phyloP scores from a whole-genome alignment of 2,797 vertebrate genomes.

The Prunella strophiata region DNA sequence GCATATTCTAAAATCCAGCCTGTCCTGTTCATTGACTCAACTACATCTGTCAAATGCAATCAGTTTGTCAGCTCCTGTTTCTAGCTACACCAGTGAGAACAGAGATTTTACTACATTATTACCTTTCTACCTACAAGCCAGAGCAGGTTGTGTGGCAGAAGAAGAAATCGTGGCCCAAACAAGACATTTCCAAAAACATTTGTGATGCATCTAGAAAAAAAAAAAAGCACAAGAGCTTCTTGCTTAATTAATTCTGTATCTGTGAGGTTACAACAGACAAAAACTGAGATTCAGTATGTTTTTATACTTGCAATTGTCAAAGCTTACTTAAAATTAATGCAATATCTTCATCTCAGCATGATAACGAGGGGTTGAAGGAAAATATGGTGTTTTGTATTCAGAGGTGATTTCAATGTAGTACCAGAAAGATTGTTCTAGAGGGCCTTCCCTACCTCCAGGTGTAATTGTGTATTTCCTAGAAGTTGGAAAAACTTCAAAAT shows the following conservation, averaged over 20 bases:
- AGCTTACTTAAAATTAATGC: background rate
- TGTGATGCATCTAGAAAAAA: background rate
- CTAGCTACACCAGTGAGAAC: background rate
- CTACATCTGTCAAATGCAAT: background rate
- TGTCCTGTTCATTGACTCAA: background rate
- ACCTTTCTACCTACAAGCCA: background rate
- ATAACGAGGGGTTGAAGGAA: background rate
- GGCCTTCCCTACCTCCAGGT: background rate
- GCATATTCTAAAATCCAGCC: background rate
- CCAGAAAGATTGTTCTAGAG: background rate
- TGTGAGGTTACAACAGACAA: background rate
- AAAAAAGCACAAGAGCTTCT: background rate
- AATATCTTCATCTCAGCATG: background rate
- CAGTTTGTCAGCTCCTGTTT: background rate
- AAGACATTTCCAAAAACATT: background rate
- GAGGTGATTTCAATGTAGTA: background rate
- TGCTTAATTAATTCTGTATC: background rate
- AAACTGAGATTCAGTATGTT: background rate
- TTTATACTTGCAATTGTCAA: background rate
- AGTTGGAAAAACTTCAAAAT: background rate
- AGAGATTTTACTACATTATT: background rate
- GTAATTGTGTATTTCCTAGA: background rate
- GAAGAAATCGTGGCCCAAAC: background rate
- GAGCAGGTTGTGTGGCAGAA: background rate
- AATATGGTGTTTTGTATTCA: background rate